Base-by-base conservation (phyloP, 2,888 invertebrate species). In the Pseudoips prasinana region DNA sequence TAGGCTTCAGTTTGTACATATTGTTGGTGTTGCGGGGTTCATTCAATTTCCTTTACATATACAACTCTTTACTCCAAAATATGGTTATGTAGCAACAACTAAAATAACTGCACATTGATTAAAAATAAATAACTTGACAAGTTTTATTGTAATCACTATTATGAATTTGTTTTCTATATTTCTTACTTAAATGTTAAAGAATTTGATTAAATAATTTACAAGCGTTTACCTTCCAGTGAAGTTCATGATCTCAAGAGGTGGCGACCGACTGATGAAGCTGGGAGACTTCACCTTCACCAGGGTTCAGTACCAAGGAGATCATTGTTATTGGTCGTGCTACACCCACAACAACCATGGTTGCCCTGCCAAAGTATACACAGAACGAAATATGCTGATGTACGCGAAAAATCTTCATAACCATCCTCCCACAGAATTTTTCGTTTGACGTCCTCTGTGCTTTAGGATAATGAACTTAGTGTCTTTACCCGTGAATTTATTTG, bases 351-450 rank as follows among this genome's bases (percentile, higher is more conserved):
- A 50, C 4, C 59, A 70, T 7, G 82, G 80, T 1, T 89, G 89
- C 33, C 64, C 71, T 3, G 89, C 88, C 4, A 77, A 70, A 46
- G 76, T 77, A 1, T 81, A 75, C 48, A 87, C 87, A 0, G 73
- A 81, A 25, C 47, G 55, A 7, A 66, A 78, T 33, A 73, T 63
- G 42, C 47, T 89, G 8, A 55, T 83, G 7, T 78, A 70, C 30
- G 73, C 81, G 1, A 81, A 72, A 51, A 87, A 86, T 38, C 40
- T 62, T 0, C 88, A 89, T 29, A 88, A 82, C 39, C 89, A 89
- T 55, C 74, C 73, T 0, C 88, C 89, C 1, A 86, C 87, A 0
- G 88, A 86, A 46, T 89, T 88, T 46, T 88, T 89, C 61, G 88
- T 87, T 46, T 87, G 73, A 83, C 58, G 18, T 34, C 0, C 7